Percentiles rank a stretch among this genome's conserved stretches.
phyloP scores from a whole-genome alignment of 2,888 invertebrate species.

The Drosophila borealis region DNA sequence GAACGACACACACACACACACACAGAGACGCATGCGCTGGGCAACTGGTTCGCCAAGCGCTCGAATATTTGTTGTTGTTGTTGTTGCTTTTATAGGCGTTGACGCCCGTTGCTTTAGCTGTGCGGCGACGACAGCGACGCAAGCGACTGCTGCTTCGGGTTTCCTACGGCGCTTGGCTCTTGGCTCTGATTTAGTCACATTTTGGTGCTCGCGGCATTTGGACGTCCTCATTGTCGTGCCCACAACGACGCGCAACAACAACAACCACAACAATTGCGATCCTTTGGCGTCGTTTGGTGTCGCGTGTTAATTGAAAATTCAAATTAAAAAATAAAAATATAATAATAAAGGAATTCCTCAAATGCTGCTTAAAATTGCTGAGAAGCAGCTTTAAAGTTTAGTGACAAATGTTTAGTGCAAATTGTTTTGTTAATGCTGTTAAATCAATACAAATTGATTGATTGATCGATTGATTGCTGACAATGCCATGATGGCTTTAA shows the following conservation, averaged over 20 bases:
- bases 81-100: slow-evolving; percentile 56
- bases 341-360: slow-evolving; percentile 11
- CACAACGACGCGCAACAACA: slow-evolving; percentile 19
- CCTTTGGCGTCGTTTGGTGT: slow-evolving; percentile 71
- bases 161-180: slow-evolving; percentile 69
- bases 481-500: slow-evolving; percentile 84
- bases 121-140: slow-evolving; percentile 40
- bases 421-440: slow-evolving; percentile 16
- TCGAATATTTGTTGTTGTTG: slow-evolving; percentile 26
- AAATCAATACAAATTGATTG: slow-evolving; percentile 14
- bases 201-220: slow-evolving; percentile 84
- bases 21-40: slow-evolving; percentile 61
- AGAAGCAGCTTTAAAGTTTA: slow-evolving; percentile 19
- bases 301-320: slow-evolving; percentile 44
- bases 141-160: slow-evolving; percentile 50
- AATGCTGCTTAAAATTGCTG: slow-evolving; percentile 2
- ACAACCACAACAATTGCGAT: slow-evolving; percentile 46
- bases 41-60: slow-evolving; percentile 70
- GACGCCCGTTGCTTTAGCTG: slow-evolving; percentile 45
- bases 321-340: background rate
- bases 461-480: slow-evolving; percentile 29
- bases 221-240: slow-evolving; percentile 70
- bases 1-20: slow-evolving; percentile 20
- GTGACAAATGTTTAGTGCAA: slow-evolving; percentile 51
- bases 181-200: slow-evolving; percentile 80